A percentile compares a stretch with the other conserved stretches of the same genome.
These are phyloP conservation scores for Catharus ustulatus DNA, from an alignment of 2,797 vertebrate genomes.

Conservation along the genomic window DNA sequence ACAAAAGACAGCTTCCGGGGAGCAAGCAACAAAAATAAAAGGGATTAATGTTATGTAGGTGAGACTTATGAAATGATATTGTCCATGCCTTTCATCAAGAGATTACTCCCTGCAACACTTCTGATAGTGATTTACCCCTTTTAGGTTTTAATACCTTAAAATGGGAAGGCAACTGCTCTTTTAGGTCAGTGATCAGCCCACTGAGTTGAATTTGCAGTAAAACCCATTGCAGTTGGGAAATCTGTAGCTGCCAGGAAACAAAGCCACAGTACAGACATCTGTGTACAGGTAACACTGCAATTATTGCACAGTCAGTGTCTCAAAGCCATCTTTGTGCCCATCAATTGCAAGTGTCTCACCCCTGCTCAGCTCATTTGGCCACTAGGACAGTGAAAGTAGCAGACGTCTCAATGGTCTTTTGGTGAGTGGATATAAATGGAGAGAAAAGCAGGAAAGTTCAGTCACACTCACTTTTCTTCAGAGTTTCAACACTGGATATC, in stretches of 20 bases:
- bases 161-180: not conserved
- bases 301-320: not conserved
- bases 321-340: not conserved
- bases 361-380: not conserved
- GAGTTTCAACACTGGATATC: not conserved
- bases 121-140: not conserved
- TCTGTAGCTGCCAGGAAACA: not conserved
- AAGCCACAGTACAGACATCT: not conserved
- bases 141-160: not conserved
- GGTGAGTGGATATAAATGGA: not conserved
- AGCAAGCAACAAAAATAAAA: constrained; percentile 16
- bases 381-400: not conserved
- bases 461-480: not conserved
- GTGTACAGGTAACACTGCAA: not conserved
- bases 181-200: not conserved
- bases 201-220: not conserved
- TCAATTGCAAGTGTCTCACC: not conserved
- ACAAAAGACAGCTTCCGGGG: not conserved
- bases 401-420: not conserved
- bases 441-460: not conserved
- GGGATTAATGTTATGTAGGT: not conserved
- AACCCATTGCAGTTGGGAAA: not conserved
- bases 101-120: not conserved
- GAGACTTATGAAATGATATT: not conserved
- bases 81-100: not conserved